Evolutionary conservation across 2,113 vertebrate species (phyloP), one percentile per base, ranked within the genome.

Genomic region (Condylura cristata): DNA sequence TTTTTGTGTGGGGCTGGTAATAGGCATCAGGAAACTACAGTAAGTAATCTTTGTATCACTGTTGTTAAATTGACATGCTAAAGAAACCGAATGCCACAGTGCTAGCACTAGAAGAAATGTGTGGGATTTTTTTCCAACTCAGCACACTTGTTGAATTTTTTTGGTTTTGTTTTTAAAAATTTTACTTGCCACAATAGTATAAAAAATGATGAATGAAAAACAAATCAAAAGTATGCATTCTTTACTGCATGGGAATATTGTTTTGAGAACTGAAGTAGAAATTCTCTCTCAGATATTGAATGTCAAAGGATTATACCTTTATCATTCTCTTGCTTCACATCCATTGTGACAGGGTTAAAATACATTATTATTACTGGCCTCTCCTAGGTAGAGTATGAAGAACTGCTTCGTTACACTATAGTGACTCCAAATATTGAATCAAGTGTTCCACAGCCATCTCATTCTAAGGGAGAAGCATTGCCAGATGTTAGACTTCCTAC

Each of bases 351-450:
- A 72, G 8, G 80, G 80, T 39, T 61, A 32, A 90, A 90, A 16
- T 87, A 37, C 22, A 39, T 84, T 89, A 44, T 93, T 95, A 3
- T 94, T 48, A 37, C 39, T 60, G 39, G 48, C 95, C 97, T 98
- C 53, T 96, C 75, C 76, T 96, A 99, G 99, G 99, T 99, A 96
- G 99, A 99, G 90, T 99, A 99, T 97, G 99, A 99, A 98, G 99
- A 99, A 89, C 98, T 99, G 85, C 98, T 99, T 91, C 98, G 87
- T 87, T 99, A 98, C 34, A 97, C 99, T 96, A 90, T 99, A 90
- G 98, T 99, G 96, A 98, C 98, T 86, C 99, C 98, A 0, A 99
- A 98, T 86, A 96, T 98, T 97, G 98, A 99, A 41, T 91, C 96
- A 8, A n/a, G 58, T 89, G 30, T 94, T 90, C 96, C 85, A 0